phyloP scores from a whole-genome alignment of 1,140 invertebrate genomes.

The Harlomillsia oculata region DNA sequence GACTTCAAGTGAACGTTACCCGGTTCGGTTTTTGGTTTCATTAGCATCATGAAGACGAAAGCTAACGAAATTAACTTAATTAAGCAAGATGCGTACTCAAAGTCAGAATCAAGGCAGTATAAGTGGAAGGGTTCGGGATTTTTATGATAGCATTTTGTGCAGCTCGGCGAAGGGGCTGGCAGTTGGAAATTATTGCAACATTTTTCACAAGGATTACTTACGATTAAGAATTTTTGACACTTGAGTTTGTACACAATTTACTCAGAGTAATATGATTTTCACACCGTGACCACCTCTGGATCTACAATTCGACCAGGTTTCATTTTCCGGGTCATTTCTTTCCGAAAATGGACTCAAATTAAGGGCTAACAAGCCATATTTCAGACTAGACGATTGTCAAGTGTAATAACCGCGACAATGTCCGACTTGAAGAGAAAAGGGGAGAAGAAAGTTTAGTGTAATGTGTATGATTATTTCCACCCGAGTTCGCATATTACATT shows the following conservation, averaged over 20 bases:
- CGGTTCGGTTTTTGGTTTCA: too few relatives aligned
- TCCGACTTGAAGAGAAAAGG: neutral
- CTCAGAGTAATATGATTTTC: neutral
- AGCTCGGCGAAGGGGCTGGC: neutral
- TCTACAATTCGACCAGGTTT: neutral
- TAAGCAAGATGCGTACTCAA: neutral
- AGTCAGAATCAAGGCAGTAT: neutral
- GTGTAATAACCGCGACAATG: neutral
- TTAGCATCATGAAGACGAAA: neutral
- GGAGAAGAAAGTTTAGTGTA: neutral
- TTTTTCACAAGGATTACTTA: neutral
- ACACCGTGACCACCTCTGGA: neutral
- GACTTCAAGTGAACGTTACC: neutral
- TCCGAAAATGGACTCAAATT: neutral
- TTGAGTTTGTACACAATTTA: neutral
- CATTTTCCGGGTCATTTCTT: conserved; percentile 19
- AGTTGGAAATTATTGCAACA: neutral
- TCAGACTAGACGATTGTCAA: neutral
- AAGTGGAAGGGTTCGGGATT: too few relatives aligned
- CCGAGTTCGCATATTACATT: neutral
- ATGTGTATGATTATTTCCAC: neutral
- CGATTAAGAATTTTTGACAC: neutral
- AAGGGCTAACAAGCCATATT: neutral
- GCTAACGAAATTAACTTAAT: neutral
- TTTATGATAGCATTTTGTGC: neutral